These are phyloP conservation scores for Rhingia rostrata DNA, from an alignment of 2,888 invertebrate species.

Conservation along the genomic window DNA sequence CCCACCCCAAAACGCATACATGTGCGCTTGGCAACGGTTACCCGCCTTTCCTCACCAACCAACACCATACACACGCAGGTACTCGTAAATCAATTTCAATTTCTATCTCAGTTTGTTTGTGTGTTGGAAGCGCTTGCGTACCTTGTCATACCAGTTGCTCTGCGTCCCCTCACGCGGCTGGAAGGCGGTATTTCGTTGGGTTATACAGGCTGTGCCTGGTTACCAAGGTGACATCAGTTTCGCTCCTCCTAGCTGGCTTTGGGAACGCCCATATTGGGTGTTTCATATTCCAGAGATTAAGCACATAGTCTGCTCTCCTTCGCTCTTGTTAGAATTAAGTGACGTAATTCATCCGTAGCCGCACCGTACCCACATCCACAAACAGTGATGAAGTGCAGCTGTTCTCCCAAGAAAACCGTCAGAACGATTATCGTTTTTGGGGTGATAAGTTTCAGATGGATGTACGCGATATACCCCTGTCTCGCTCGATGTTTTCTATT, in stretches of 20 bases:
- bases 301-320: constrained; percentile 38
- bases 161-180: constrained; percentile 38
- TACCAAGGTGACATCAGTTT: constrained; percentile 52
- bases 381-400: constrained; percentile 67
- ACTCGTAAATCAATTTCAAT: constrained; percentile 23
- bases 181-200: constrained; percentile 18
- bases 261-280: constrained; percentile 28
- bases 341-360: constrained; percentile 40
- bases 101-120: constrained; percentile 10
- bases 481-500: constrained; percentile 71
- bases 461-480: constrained; percentile 58
- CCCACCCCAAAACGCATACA: constrained; percentile 65
- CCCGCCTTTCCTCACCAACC: constrained; percentile 51
- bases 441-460: constrained; percentile 56
- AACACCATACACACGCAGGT: constrained; percentile 8
- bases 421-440: constrained; percentile 67
- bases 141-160: constrained; percentile 58
- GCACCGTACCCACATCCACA: constrained; percentile 40
- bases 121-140: constrained; percentile 64
- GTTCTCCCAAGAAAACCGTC: constrained; percentile 60
- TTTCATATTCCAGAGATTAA: constrained; percentile 45
- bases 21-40: constrained; percentile 1
- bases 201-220: constrained; percentile 56
- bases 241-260: constrained; percentile 25
- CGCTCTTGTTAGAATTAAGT: constrained; percentile 39